These are phyloP conservation scores for Synanthedon formicaeformis DNA, from an alignment of 2,888 invertebrate species.

Conservation along the genomic window DNA sequence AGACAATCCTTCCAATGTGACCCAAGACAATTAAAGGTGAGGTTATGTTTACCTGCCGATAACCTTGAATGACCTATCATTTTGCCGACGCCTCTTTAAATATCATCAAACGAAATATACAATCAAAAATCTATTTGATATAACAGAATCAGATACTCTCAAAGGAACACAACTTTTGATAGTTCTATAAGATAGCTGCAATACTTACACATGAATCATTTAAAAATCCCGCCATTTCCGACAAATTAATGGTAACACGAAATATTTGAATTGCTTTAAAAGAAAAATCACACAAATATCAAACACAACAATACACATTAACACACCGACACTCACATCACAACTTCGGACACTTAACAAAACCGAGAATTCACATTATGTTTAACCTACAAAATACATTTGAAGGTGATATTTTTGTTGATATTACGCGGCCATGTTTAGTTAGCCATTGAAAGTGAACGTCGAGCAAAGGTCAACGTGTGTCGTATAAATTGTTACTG, in stretches of 20 bases:
- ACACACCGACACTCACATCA: not conserved
- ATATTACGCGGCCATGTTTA: conserved; percentile 42
- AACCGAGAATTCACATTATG: conserved; percentile 59
- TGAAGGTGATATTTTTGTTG: conserved; percentile 72
- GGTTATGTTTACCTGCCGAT: conserved; percentile 58
- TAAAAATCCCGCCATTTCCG: conserved; percentile 40
- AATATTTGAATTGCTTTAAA: not conserved
- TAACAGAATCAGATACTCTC: too few relatives aligned
- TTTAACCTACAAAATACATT: conserved; percentile 70
- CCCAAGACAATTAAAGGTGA: conserved; percentile 36
- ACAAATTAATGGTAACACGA: conserved; percentile 2
- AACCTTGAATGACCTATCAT: conserved; percentile 67
- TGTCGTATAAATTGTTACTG: conserved; percentile 14
- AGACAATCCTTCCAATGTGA: conserved; percentile 35
- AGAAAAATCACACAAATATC: not conserved
- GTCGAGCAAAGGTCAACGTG: conserved; percentile 15
- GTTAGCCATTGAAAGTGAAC: conserved; percentile 7
- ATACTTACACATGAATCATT: conserved; percentile 18
- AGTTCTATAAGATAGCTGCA: not conserved
- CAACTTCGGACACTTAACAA: conserved; percentile 33
- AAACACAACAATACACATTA: conserved; percentile 1
- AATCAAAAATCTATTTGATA: not conserved
- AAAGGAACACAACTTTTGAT: not conserved
- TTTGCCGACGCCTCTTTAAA: conserved; percentile 7
- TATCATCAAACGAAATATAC: conserved; percentile 2